Base-by-base conservation (phyloP, 23 tunicate species). In the Botrylloides violaceus region DNA sequence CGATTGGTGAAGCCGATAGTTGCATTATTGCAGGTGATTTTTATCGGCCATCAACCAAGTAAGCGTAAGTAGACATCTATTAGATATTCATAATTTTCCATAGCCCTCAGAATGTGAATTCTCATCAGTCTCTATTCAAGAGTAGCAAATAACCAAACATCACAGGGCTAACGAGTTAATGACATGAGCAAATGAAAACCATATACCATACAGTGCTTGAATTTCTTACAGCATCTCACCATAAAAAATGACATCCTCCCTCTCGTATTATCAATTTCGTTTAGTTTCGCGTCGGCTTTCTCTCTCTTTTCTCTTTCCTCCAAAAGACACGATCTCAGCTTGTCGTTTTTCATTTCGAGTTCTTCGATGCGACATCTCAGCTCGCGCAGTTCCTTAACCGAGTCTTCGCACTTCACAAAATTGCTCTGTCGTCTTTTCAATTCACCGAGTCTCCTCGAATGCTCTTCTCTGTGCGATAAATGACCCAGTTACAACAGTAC, bases 321-420 rank as follows among this genome's bases (percentile, higher is more conserved):
- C 23, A 38, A 24, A 32, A 68, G 29, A 37, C 47, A 26, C 74
- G 37, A 26, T 43, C 74, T 38, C 6, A 68, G 57, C 25, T 68
- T 43, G 30, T 68, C 74, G 29, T 68, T 68, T 43, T 68, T 68
- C 74, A 43, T 37, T 43, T 68, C 74, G 26, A 68, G 47, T 22
- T 68, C 74, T 19, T 68, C 32, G 57, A 68, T 68, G 15, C 74
- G 58, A 6, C 32, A 32, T 1, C 58, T 55, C 22, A 68, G 74
- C 27, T 68, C 58, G 36, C 22, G 29, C 58, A 20, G 22, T 19
- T 25, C 33, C 36, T 29, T 63, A 3, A 31, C 35, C 12, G 53
- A 43, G 12, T 43, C 53, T 9, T 15, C 53, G 53, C 12, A 9
- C 12, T 15, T 15, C 53, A 15, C 12, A 15, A 43, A 43, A 15